A percentile compares a stretch with the other conserved stretches of the same genome.
These are phyloP conservation scores for Oreocharis arfaki DNA, from an alignment of 2,113 vertebrate genomes.

Conservation along the genomic window DNA sequence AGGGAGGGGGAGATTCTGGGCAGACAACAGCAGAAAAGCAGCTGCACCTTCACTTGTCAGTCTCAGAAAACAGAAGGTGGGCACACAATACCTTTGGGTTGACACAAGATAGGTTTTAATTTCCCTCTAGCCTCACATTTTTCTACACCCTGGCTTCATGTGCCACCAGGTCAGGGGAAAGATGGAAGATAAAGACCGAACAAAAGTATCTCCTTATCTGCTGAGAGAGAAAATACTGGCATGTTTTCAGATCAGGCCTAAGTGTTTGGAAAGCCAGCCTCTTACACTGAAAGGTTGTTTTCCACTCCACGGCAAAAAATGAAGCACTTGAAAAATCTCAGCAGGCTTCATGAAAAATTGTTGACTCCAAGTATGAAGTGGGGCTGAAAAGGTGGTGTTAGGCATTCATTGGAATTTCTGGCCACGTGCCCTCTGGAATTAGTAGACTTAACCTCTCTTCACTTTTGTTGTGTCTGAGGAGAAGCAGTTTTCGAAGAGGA, in stretches of 20 bases:
- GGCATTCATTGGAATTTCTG: neutral
- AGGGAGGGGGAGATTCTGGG: neutral
- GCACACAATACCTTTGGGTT: neutral
- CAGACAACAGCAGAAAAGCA: neutral
- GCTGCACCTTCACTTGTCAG: neutral
- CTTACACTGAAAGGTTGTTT: slow-evolving; percentile 21
- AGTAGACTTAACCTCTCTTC: neutral
- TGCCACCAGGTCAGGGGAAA: neutral
- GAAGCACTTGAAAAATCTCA: neutral
- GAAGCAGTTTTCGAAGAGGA: neutral
- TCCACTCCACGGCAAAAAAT: neutral
- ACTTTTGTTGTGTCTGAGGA: neutral
- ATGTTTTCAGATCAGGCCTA: neutral
- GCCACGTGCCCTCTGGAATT: neutral
- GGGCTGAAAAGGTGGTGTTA: neutral
- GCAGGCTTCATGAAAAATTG: neutral
- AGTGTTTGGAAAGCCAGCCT: slow-evolving; percentile 8
- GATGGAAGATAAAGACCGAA: neutral
- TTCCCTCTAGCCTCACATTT: neutral
- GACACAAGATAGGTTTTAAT: neutral
- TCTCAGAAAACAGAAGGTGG: neutral
- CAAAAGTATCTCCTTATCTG: neutral
- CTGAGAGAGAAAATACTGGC: neutral
- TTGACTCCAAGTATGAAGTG: neutral
- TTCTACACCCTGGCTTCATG: neutral